phyloP scores from a whole-genome alignment of 2,888 invertebrate species.

The Epistrophe eligans region DNA sequence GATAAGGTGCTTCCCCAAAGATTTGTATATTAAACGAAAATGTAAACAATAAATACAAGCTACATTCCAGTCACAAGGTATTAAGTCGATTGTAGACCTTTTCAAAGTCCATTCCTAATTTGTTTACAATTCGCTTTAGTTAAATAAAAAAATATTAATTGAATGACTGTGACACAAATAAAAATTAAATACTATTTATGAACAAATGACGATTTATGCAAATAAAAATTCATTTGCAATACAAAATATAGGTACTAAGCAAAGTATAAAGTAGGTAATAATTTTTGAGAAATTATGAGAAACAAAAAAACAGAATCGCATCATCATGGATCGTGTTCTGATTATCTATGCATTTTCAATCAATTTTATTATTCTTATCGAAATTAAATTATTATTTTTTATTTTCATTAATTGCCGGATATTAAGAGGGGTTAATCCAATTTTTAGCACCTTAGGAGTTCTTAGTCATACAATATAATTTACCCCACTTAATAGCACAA shows the following conservation, averaged over 20 bases:
- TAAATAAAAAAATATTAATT: background rate
- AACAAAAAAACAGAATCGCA: background rate
- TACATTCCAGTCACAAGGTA: background rate
- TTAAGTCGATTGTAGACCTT: conserved; percentile 45
- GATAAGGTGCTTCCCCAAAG: conserved; percentile 14
- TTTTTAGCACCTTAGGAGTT: background rate
- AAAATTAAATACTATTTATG: background rate
- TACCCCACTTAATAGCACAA: background rate
- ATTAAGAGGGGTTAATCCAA: conserved; percentile 38
- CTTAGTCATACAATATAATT: conserved; percentile 42
- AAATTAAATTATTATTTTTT: conserved; percentile 1
- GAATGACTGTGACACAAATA: background rate
- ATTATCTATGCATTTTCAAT: no score
- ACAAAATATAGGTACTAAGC: no score
- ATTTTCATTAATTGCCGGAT: conserved; percentile 54
- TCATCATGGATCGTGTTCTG: background rate
- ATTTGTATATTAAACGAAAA: background rate
- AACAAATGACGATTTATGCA: background rate
- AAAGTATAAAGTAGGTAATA: background rate
- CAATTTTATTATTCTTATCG: no score
- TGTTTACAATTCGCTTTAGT: conserved; percentile 36
- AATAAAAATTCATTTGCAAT: background rate
- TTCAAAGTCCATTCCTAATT: conserved; percentile 54
- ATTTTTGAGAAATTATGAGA: background rate
- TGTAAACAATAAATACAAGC: background rate